Evolutionary conservation across 2,797 vertebrate species (phyloP), one percentile per base, ranked within the genome.

Genomic region (Rhodeus uyekii): DNA sequence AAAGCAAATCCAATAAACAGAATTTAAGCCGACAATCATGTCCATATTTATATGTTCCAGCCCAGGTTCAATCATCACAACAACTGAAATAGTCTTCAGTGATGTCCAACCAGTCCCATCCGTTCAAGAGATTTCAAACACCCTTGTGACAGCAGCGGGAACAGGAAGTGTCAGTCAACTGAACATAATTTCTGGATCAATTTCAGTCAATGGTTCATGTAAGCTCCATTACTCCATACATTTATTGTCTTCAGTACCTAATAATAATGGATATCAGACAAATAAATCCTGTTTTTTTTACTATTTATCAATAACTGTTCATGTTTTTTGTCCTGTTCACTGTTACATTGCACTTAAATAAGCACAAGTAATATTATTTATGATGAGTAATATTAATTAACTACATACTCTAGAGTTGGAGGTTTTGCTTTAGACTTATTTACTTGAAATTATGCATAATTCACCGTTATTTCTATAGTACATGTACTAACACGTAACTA

Each of bases 191-290:
- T 27, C 78, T 46, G 0, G 5, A 6, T 71, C 78, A 60, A 6
- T 80, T 36, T 16, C 8, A 34, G 53, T 80, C 38, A 80, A 71
- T 32, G 39, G 19, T 55, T 53, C 76, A 71, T 24, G 78, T 72
- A 80, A 61, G 14, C 13, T 34, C 27, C 14, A n/a, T 27, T 24
- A 75, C 34, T 13, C 12, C 8, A 14, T n/a, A 53, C 2, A 22
- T 42, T 42, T 48, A 48, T 8, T 19, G 13, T 9, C 7, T 46
- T 46, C 13, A 46, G 0, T 13, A 4, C 3, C 39, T 42, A 42
- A 3, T 22, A n/a, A 58, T 27, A 13, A 50, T 50, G 18, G 46
- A 48, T 18, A 48, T 48, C 5, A 3, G 48, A 50, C 44, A 50
- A 7, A 50, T 19, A 50, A 8, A 8, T 19, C 48, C 19, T 50